A percentile compares a stretch with the other conserved stretches of the same genome.
phyloP scores from a whole-genome alignment of 2,113 vertebrate species.

The Atractosteus spatula region DNA sequence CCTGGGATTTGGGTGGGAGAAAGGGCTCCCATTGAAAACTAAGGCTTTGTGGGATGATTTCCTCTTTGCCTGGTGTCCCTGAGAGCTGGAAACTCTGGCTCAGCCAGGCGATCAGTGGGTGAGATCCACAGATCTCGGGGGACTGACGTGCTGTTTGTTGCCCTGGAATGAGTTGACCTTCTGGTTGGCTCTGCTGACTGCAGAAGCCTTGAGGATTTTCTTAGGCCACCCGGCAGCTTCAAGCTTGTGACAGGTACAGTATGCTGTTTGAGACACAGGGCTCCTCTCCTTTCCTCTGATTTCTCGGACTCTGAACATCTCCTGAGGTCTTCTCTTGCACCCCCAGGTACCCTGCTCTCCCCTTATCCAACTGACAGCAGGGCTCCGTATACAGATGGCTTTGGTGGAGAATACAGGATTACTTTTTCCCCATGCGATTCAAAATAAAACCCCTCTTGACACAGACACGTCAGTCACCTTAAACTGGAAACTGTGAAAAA shows the following conservation, averaged over 20 bases:
- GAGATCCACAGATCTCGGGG: not conserved
- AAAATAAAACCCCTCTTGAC: slow-evolving; percentile 18
- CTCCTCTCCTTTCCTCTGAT: not conserved
- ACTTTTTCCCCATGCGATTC: slow-evolving; percentile 20
- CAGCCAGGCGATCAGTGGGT: not conserved
- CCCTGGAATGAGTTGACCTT: slow-evolving; percentile 20
- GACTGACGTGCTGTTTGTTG: slow-evolving; percentile 40
- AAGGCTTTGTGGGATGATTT: not conserved
- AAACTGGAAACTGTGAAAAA: not conserved
- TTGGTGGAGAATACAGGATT: slow-evolving; percentile 23
- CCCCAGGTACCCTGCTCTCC: slow-evolving; percentile 6
- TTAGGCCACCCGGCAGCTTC: slow-evolving; percentile 28
- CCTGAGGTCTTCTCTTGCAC: not conserved
- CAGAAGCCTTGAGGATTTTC: slow-evolving; percentile 31
- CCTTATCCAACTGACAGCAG: slow-evolving; percentile 12
- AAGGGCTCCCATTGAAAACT: not conserved
- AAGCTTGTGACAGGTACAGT: slow-evolving; percentile 37
- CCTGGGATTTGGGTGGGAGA: too few species aligned
- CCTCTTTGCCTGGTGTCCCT: too few species aligned
- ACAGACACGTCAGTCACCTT: slow-evolving; percentile 11
- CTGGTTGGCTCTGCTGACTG: slow-evolving; percentile 21
- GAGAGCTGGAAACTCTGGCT: not conserved
- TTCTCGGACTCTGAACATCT: not conserved
- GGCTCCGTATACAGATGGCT: slow-evolving; percentile 13
- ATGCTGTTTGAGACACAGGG: slow-evolving; percentile 15